These are phyloP conservation scores for Tachycineta bicolor DNA, from an alignment of 2,113 vertebrate genomes.

Conservation along the genomic window DNA sequence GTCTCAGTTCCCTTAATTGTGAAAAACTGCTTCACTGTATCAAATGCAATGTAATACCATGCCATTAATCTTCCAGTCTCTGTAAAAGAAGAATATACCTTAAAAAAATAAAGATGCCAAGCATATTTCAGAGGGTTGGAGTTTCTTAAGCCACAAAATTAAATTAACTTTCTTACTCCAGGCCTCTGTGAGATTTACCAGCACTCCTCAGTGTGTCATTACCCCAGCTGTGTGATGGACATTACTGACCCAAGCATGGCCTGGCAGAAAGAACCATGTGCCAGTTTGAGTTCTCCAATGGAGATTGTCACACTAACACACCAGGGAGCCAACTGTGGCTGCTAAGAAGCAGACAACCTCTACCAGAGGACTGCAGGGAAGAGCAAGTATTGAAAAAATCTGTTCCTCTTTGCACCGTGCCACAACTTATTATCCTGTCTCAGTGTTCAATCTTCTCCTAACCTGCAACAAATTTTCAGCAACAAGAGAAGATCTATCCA, in stretches of 20 bases:
- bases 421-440: background rate
- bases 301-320: background rate
- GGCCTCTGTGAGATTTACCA: background rate
- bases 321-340: background rate
- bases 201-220: background rate
- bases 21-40: conserved; percentile 92
- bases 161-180: background rate
- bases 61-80: conserved; percentile 93
- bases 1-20: conserved; percentile 85
- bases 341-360: background rate
- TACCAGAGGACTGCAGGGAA: background rate
- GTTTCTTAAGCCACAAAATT: background rate
- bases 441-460: background rate
- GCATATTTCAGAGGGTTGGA: background rate
- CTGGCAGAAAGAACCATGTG: background rate
- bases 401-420: background rate
- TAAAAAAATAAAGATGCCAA: background rate
- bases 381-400: background rate
- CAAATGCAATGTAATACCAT: conserved; percentile 91
- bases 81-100: conserved; percentile 60
- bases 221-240: background rate
- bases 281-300: background rate
- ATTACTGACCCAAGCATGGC: background rate
- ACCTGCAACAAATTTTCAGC: background rate
- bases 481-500: background rate